These are phyloP conservation scores for Drosophila quinaria DNA, from an alignment of 2,888 invertebrate genomes.

Conservation along the genomic window DNA sequence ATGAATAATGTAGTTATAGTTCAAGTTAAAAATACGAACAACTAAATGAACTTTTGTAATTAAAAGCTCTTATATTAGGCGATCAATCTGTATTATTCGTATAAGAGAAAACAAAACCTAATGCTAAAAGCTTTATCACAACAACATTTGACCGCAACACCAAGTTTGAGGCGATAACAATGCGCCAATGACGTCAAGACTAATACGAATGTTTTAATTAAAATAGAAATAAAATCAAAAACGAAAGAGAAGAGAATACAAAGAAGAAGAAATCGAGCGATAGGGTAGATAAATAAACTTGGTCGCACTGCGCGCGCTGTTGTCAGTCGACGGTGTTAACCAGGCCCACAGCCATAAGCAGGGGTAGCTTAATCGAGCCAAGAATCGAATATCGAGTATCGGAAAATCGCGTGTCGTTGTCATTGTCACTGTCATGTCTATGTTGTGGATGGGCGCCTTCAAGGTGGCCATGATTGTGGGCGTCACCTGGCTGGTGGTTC, in stretches of 20 bases:
- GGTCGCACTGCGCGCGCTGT: not conserved
- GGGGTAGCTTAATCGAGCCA: conserved; percentile 8
- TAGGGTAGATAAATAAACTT: conserved; percentile 35
- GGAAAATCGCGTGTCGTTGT: too few relatives aligned
- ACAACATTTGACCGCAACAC: conserved; percentile 7
- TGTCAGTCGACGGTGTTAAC: conserved; percentile 34
- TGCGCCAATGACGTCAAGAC: conserved; percentile 76
- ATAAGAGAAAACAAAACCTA: not conserved
- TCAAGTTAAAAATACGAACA: not conserved
- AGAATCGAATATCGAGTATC: not conserved
- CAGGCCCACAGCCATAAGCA: conserved; percentile 44
- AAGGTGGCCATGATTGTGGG: conserved; percentile 89
- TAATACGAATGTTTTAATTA: conserved; percentile 38
- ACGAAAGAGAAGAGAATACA: conserved; percentile 2
- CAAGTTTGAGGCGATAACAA: conserved; percentile 53
- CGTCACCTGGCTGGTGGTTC: conserved; percentile 88
- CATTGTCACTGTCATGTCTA: conserved; percentile 86
- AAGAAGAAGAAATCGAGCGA: conserved; percentile 2
- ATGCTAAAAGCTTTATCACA: conserved; percentile 3
- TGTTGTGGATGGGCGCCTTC: conserved; percentile 89
- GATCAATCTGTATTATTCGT: not conserved
- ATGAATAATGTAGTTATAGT: not conserved
- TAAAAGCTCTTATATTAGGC: conserved; percentile 1
- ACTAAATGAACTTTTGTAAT: not conserved
- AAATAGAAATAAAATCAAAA: not conserved